Evolutionary conservation across 2,113 vertebrate species (phyloP), one percentile per base, ranked within the genome.

Genomic region (Marmota flaviventris): DNA sequence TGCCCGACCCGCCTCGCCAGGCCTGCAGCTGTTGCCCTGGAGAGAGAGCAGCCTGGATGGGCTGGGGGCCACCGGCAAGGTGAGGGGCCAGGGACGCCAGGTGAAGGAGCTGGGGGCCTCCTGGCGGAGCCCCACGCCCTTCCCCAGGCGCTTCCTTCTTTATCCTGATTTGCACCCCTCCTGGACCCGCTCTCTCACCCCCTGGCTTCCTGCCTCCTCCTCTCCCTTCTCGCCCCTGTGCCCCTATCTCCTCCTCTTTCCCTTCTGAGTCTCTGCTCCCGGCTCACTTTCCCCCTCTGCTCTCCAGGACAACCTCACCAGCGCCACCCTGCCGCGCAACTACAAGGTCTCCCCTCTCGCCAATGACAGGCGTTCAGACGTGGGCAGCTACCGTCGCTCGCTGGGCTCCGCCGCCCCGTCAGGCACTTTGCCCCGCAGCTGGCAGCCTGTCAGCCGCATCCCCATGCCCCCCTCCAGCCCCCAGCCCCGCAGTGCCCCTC

Each of bases 11-110:
- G 97, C 97, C 2, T 89, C 98, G 0, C 84, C 96, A 0, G 93
- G 97, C 76, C 93, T 99, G 88, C 98, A 99, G 67, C 99, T 99
- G 91, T 98, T 98, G 56, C 98, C 97, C 84, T 99, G 99, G 99
- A 99, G 98, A 96, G 99, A 99, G 95, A 99, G 99, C 76, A 99
- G 99, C 93, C 98, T 99, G 42, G 99, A 99, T 8, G 98, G 98
- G 2, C 98, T 99, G 39, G 88, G 97, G 2, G 93, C 95, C 25
- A 14, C 93, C 0, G 13, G 96, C 97, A 99, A 99, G 99, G 99
- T 99, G 76, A 91, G 98, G 84, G 53, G 22, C 6, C 4, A 17
- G 10, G 2, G 79, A 5, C n/a, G 10, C 14, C 4, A 25, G 20
- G 22, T 42, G 20, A 1, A 0, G 20, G 53, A 4, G 22, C 13